Conservation (phyloP, 2,888 invertebrate genomes). For the Resseliella maxima region DNA sequence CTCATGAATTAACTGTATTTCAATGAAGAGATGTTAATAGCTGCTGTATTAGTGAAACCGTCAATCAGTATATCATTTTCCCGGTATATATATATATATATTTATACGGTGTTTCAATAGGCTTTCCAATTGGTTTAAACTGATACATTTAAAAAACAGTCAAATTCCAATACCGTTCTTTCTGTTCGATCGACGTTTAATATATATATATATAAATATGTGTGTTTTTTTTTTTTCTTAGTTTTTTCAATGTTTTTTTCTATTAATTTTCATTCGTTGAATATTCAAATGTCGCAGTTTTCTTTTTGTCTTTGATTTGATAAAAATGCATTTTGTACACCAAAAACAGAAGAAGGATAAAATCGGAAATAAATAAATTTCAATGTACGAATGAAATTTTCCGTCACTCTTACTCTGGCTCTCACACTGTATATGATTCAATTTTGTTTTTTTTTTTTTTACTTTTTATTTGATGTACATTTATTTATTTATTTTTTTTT, state of each 20-base stretch:
- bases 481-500: neutral
- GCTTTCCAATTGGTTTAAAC: neutral
- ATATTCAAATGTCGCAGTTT: neutral
- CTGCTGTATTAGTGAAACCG: neutral
- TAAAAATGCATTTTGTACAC: neutral
- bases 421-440: too few relatives aligned
- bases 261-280: neutral
- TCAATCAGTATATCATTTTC: neutral
- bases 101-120: neutral
- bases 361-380: neutral
- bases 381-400: slow-evolving; percentile 33
- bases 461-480: too few relatives aligned
- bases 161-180: neutral
- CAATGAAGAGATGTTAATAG: neutral
- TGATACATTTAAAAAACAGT: neutral
- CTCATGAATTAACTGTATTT: neutral
- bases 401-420: neutral
- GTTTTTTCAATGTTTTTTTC: neutral
- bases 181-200: too few relatives aligned
- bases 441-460: too few relatives aligned
- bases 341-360: neutral
- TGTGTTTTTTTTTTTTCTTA: neutral
- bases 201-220: neutral
- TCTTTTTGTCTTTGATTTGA: neutral
- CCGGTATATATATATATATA: neutral